phyloP scores from a whole-genome alignment of 2,797 vertebrate species.

The Gambelia wislizenii region DNA sequence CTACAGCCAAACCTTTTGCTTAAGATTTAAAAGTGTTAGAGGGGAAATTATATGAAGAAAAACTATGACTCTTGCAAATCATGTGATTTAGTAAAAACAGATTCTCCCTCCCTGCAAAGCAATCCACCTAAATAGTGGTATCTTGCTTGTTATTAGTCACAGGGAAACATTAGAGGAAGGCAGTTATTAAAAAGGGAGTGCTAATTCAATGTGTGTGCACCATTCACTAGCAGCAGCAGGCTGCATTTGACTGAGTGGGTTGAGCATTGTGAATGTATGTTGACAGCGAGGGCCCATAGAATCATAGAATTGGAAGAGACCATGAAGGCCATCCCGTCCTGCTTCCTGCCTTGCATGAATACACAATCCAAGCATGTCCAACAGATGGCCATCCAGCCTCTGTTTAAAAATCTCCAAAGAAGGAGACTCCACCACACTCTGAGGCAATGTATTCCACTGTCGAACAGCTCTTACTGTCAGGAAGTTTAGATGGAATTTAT shows the following conservation, averaged over 20 bases:
- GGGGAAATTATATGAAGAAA: background rate
- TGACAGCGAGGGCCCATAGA: background rate
- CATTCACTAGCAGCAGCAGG: no score
- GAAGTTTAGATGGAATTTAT: no score
- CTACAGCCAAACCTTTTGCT: background rate
- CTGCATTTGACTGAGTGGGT: background rate
- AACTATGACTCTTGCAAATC: rapidly evolving
- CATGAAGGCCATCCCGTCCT: no score
- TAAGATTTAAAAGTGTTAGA: constrained; percentile 10
- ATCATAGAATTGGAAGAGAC: no score
- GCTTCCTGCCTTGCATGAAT: no score
- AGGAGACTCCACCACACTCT: no score
- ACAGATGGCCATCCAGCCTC: no score
- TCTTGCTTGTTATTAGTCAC: background rate
- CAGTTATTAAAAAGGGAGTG: background rate
- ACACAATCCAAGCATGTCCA: no score
- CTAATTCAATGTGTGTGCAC: background rate
- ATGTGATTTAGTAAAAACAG: background rate
- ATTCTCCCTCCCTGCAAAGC: background rate
- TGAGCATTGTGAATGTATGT: background rate
- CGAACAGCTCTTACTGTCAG: no score
- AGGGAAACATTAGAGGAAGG: background rate
- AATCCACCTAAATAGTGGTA: rapidly evolving
- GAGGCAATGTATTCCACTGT: no score
- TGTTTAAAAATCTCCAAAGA: no score